Conservation (phyloP, 2,797 vertebrate genomes). For the Notamacropus eugenii region DNA sequence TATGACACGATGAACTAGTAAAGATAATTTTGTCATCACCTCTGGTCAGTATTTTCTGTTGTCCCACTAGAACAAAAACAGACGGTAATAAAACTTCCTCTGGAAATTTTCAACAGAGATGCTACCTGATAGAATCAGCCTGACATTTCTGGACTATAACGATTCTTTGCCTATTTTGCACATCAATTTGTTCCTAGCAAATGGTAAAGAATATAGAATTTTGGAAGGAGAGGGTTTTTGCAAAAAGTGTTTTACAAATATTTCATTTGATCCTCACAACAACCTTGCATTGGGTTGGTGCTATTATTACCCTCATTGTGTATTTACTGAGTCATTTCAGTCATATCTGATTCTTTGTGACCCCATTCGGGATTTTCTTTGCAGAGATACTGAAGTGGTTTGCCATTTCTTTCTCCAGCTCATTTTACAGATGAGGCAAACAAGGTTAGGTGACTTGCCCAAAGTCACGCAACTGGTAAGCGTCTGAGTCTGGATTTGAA, state of each 20-base stretch:
- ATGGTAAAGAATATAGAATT: slow-evolving; percentile 1
- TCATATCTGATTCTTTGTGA: background rate
- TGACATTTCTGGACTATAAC: background rate
- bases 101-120: background rate
- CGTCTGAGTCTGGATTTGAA: too few species aligned
- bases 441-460: too few species aligned
- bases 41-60: slow-evolving; percentile 39
- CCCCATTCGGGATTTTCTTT: background rate
- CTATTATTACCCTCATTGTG: background rate
- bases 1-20: background rate
- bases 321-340: background rate
- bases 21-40: slow-evolving; percentile 48
- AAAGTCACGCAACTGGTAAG: too few species aligned
- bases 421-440: background rate
- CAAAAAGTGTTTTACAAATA: background rate
- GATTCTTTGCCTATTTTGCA: background rate
- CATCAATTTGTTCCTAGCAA: background rate
- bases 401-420: background rate
- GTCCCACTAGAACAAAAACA: slow-evolving; percentile 35
- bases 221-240: background rate
- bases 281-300: background rate
- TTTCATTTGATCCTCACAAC: background rate
- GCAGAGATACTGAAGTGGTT: background rate
- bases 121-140: background rate
- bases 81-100: background rate